phyloP scores from a whole-genome alignment of 2,113 vertebrate species.

The Apteryx mantelli region DNA sequence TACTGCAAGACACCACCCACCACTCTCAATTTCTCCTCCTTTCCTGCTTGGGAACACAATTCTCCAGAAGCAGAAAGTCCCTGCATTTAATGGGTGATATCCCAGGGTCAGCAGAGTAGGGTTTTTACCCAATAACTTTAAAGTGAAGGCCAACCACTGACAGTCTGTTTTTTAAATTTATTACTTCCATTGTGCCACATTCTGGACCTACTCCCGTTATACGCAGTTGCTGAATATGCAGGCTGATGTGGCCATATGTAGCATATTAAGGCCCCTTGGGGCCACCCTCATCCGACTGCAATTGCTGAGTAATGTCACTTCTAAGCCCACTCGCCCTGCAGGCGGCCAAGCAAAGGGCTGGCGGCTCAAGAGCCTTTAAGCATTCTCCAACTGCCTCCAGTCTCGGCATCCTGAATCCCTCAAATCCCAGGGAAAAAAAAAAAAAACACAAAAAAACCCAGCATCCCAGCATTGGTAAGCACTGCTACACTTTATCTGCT shows the following conservation, averaged over 20 bases:
- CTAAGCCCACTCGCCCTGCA: background rate
- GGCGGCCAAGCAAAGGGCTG: background rate
- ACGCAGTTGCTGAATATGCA: background rate
- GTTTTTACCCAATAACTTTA: background rate
- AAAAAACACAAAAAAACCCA: background rate
- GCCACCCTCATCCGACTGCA: background rate
- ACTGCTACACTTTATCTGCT: fast-evolving
- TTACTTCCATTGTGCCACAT: background rate
- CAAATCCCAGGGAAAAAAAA: background rate
- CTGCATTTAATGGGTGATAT: background rate
- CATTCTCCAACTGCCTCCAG: background rate
- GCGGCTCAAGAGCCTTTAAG: background rate
- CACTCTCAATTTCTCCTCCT: background rate
- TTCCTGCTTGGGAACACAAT: background rate
- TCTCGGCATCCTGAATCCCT: background rate
- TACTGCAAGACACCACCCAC: background rate
- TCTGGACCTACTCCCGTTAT: background rate
- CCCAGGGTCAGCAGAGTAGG: background rate
- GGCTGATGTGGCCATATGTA: background rate
- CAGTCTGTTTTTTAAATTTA: background rate
- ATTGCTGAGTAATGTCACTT: background rate
- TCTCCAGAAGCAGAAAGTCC: background rate
- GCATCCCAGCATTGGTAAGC: background rate
- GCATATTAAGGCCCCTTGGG: background rate
- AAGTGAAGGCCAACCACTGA: background rate